Evolutionary conservation across 2,888 invertebrate species (phyloP).

Genomic region (Cryptophagus acutangulus): DNA sequence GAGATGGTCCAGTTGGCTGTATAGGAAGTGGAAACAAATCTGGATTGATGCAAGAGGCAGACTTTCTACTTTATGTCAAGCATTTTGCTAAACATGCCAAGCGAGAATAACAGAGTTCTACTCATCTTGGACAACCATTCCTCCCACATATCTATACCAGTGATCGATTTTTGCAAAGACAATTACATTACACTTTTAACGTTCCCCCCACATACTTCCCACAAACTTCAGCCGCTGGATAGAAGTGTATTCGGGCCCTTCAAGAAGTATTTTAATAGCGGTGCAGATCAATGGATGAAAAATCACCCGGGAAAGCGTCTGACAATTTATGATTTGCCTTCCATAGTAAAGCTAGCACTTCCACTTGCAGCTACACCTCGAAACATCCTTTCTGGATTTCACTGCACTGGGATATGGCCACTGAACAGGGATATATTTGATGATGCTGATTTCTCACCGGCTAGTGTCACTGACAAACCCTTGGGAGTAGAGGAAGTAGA

Average conservation of each 20-base stretch:
- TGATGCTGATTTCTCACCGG: conserved; percentile 13
- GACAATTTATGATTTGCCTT: neutral
- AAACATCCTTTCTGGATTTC: conserved; percentile 7
- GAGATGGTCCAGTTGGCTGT: conserved; percentile 19
- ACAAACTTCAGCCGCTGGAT: neutral
- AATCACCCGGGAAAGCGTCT: neutral
- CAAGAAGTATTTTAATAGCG: neutral
- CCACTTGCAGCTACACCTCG: neutral
- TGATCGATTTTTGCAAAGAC: neutral
- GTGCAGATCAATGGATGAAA: neutral
- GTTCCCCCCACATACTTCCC: neutral
- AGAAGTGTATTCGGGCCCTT: neutral
- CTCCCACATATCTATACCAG: neutral
- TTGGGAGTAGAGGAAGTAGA: too few species aligned
- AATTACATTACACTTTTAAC: neutral
- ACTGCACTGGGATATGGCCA: conserved; percentile 10
- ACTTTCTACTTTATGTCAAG: conserved; percentile 19
- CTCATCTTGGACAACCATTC: neutral
- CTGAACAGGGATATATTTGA: conserved; percentile 14
- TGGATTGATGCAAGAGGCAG: conserved; percentile 27
- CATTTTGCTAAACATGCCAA: conserved; percentile 22
- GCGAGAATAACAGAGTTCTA: conserved; percentile 3
- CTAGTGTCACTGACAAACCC: conserved; percentile 16
- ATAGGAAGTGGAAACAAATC: conserved; percentile 22
- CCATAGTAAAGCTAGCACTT: neutral